Percentiles rank a stretch among this genome's conserved stretches.
Evolutionary conservation across 2,113 vertebrate genomes (phyloP).

Genomic region (Ammospiza caudacuta): DNA sequence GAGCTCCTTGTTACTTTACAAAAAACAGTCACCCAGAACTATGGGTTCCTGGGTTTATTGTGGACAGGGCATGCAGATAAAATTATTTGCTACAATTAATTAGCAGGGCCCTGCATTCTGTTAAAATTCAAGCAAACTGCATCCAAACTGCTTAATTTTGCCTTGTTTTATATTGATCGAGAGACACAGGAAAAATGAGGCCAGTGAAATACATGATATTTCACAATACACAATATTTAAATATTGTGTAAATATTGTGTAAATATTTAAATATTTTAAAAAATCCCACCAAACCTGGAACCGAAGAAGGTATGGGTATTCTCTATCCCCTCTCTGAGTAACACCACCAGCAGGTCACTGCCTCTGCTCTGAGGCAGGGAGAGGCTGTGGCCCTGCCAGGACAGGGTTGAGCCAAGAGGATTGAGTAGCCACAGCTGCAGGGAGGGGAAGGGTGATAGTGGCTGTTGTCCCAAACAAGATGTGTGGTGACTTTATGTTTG

Average conservation of each 20-base stretch:
- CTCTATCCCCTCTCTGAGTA: background rate
- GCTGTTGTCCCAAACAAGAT: background rate
- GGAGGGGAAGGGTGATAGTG: background rate
- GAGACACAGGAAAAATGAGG: background rate
- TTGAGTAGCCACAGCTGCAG: background rate
- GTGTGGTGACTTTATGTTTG: background rate
- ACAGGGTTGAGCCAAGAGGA: background rate
- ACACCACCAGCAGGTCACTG: background rate
- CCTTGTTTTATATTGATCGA: background rate
- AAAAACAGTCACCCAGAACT: background rate
- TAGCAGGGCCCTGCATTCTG: background rate
- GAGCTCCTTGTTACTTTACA: background rate
- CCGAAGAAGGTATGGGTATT: background rate
- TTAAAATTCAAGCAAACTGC: background rate
- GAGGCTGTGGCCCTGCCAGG: background rate
- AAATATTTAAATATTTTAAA: no score
- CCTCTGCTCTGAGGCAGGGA: background rate
- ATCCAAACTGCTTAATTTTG: background rate
- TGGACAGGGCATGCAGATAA: background rate
- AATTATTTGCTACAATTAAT: background rate
- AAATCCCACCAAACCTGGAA: background rate
- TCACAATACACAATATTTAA: no score
- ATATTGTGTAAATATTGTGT: no score
- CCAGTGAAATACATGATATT: background rate
- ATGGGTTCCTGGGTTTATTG: background rate